These are phyloP conservation scores for Zaprionus ghesquierei DNA, from an alignment of 1,140 invertebrate genomes.

Conservation along the genomic window DNA sequence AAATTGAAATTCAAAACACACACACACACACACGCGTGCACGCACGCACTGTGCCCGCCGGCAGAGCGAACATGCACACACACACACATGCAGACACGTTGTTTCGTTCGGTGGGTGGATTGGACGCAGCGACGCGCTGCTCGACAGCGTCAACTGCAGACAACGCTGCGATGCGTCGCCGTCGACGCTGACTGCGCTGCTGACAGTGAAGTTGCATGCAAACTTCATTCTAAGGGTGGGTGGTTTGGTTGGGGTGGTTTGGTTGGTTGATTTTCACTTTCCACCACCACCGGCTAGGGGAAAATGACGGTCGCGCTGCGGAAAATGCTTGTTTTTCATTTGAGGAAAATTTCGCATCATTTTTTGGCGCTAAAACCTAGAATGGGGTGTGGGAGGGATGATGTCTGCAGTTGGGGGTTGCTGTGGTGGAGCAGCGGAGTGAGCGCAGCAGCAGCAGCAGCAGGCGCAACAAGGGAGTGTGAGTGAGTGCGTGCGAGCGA, in stretches of 20 bases:
- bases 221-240: conserved; percentile 20
- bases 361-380: conserved; percentile 61
- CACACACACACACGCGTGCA: conserved; percentile 1
- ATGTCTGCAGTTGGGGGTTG: conserved; percentile 14
- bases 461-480: neutral
- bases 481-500: conserved; percentile 8
- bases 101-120: conserved; percentile 21
- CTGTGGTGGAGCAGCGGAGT: conserved; percentile 22
- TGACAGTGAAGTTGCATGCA: conserved; percentile 22
- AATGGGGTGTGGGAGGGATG: conserved; percentile 5
- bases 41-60: neutral
- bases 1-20: conserved; percentile 39
- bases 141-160: conserved; percentile 12
- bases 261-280: conserved; percentile 76
- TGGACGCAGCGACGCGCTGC: neutral
- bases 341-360: conserved; percentile 55
- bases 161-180: too few relatives aligned
- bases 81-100: neutral
- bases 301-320: conserved; percentile 11
- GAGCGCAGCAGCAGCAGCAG: neutral
- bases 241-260: conserved; percentile 50
- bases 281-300: conserved; percentile 50
- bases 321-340: conserved; percentile 69
- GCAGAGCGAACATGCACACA: conserved; percentile 30
- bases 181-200: conserved; percentile 19